Evolutionary conservation across 1,140 invertebrate species (phyloP).

Genomic region (Zeugodacus cucurbitae): DNA sequence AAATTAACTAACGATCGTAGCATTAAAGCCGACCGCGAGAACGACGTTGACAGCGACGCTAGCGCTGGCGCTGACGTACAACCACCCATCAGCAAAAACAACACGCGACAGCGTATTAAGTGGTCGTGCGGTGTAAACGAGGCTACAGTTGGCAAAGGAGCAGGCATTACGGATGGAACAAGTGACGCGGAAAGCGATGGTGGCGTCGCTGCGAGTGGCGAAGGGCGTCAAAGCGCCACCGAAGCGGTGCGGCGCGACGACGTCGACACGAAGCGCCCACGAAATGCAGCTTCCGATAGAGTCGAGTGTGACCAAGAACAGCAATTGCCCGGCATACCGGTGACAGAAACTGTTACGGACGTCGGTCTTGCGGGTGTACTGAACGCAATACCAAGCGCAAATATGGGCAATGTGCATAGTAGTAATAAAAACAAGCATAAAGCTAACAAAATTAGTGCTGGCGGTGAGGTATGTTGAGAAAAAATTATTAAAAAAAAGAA

Average conservation of each 20-base stretch:
- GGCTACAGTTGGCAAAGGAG: neutral
- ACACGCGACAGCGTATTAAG: neutral
- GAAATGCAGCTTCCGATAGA: neutral
- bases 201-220: neutral
- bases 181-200: neutral
- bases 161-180: neutral
- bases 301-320: neutral
- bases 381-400: slow-evolving; percentile 16
- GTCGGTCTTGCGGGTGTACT: slow-evolving; percentile 19
- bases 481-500: neutral
- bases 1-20: slow-evolving; percentile 45
- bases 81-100: neutral
- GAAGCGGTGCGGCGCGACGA: neutral
- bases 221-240: neutral
- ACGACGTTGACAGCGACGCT: neutral
- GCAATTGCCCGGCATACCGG: slow-evolving; percentile 3
- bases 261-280: neutral
- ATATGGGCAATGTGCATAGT: slow-evolving; percentile 11
- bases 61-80: neutral
- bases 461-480: slow-evolving; percentile 24
- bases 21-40: neutral
- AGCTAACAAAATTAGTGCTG: neutral
- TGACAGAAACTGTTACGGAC: slow-evolving; percentile 27
- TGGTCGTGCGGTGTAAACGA: neutral
- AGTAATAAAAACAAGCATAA: slow-evolving; percentile 35